phyloP scores from a whole-genome alignment of 2,888 invertebrate genomes.

The Eristalis intricaria region DNA sequence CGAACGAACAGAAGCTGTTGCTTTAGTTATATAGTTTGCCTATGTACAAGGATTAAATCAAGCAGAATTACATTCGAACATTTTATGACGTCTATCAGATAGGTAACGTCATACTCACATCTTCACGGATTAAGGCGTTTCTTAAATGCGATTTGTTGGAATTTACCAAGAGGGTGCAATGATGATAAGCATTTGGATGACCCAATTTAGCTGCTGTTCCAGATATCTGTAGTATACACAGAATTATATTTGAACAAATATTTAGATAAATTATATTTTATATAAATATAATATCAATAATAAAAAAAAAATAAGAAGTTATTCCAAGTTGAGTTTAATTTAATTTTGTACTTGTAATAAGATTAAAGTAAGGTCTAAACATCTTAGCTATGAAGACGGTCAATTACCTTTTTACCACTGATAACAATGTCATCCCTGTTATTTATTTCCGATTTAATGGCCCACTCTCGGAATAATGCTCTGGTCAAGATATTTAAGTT shows the following conservation, averaged over 20 bases:
- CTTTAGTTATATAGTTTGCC: slow-evolving; percentile 91
- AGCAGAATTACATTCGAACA: not conserved
- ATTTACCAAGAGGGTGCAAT: slow-evolving; percentile 96
- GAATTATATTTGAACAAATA: not conserved
- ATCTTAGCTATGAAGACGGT: not conserved
- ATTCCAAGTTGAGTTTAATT: not conserved
- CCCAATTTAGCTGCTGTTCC: slow-evolving; percentile 97
- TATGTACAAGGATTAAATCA: slow-evolving; percentile 77
- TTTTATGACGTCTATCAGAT: too few relatives aligned
- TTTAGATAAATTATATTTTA: not conserved
- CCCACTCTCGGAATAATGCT: slow-evolving; percentile 91
- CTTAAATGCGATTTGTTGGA: slow-evolving; percentile 90
- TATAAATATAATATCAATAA: too few relatives aligned
- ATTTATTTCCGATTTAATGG: slow-evolving; percentile 88
- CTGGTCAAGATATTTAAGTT: slow-evolving; percentile 94
- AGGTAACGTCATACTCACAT: slow-evolving; percentile 83
- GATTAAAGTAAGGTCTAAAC: too few relatives aligned
- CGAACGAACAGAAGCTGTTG: slow-evolving; percentile 92
- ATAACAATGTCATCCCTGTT: slow-evolving; percentile 93
- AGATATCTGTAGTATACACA: slow-evolving; percentile 86
- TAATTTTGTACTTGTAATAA: too few relatives aligned
- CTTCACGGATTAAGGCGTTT: slow-evolving; percentile 87
- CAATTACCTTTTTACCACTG: slow-evolving; percentile 84
- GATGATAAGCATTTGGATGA: slow-evolving; percentile 95
- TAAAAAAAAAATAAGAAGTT: not conserved